These are phyloP conservation scores for Tiphia femorata DNA, from an alignment of 2,888 invertebrate genomes.

Conservation along the genomic window DNA sequence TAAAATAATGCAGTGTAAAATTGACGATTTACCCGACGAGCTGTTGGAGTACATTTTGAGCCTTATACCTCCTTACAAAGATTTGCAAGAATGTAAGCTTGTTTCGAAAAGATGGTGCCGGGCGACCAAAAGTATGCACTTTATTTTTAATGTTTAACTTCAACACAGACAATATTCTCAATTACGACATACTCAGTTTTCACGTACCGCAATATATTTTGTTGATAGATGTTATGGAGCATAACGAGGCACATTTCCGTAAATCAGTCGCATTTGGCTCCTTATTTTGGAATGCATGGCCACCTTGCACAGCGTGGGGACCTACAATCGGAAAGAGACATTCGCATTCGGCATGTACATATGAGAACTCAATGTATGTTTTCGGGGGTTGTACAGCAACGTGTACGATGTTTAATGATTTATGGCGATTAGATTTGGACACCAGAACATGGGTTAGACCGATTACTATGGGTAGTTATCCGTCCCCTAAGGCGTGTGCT, in stretches of 20 bases:
- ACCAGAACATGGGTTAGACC: constrained; percentile 88
- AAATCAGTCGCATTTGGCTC: constrained; percentile 83
- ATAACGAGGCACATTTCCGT: constrained; percentile 80
- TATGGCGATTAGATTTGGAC: constrained; percentile 93
- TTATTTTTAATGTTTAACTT: not conserved
- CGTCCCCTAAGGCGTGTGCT: constrained; percentile 96
- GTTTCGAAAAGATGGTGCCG: constrained; percentile 91
- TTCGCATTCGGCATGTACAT: constrained; percentile 90
- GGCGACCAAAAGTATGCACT: constrained; percentile 83
- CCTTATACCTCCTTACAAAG: constrained; percentile 90
- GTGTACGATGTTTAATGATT: constrained; percentile 95
- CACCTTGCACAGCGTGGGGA: constrained; percentile 70
- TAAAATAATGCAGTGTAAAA: constrained; percentile 54
- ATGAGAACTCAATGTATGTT: constrained; percentile 90
- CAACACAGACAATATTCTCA: not conserved
- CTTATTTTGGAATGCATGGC: constrained; percentile 80
- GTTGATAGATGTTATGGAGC: constrained; percentile 81
- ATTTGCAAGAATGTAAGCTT: constrained; percentile 86
- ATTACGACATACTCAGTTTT: too few species aligned
- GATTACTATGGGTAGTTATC: constrained; percentile 88
- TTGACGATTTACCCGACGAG: constrained; percentile 90
- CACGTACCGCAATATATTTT: not conserved
- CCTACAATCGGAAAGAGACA: constrained; percentile 91
- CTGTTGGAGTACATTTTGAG: constrained; percentile 92
- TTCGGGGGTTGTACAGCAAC: constrained; percentile 97